Percentiles rank a stretch among this genome's conserved stretches.
Evolutionary conservation across 2,113 vertebrate species (phyloP).

Genomic region (Pluvialis apricaria): DNA sequence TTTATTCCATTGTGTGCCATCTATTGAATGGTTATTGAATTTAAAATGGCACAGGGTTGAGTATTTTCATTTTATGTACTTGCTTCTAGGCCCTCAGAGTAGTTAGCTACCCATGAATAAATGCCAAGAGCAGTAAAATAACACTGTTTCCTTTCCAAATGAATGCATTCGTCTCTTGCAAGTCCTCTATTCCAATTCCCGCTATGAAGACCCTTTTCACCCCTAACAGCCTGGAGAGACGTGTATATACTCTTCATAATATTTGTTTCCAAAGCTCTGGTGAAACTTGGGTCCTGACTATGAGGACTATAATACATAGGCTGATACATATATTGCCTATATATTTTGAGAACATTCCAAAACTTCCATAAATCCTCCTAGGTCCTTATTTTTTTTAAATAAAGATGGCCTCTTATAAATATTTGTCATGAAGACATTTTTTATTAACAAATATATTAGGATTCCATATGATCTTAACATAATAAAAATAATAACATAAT

Average conservation of each 20-base stretch:
- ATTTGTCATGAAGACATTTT: not conserved
- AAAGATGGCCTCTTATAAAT: not conserved
- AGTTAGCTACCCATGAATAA: not conserved
- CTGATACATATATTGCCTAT: not conserved
- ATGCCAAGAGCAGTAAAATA: not conserved
- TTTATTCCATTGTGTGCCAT: not conserved
- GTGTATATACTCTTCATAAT: not conserved
- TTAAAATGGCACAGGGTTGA: not conserved
- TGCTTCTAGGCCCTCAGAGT: not conserved
- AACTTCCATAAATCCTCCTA: not conserved
- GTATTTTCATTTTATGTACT: not conserved
- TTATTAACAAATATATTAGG: not conserved
- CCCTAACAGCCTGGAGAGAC: not conserved
- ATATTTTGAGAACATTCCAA: not conserved
- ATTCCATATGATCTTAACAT: not conserved
- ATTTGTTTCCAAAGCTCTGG: not conserved
- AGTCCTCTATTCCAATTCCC: not conserved
- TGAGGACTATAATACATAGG: not conserved
- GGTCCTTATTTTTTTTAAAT: not conserved
- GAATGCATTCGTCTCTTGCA: not conserved
- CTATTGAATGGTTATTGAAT: not conserved
- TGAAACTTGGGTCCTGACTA: not conserved
- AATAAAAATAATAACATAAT: not conserved
- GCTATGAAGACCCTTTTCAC: not conserved
- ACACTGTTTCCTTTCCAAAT: not conserved